phyloP scores from a whole-genome alignment of 2,888 invertebrate species.

The Trilocha varians region DNA sequence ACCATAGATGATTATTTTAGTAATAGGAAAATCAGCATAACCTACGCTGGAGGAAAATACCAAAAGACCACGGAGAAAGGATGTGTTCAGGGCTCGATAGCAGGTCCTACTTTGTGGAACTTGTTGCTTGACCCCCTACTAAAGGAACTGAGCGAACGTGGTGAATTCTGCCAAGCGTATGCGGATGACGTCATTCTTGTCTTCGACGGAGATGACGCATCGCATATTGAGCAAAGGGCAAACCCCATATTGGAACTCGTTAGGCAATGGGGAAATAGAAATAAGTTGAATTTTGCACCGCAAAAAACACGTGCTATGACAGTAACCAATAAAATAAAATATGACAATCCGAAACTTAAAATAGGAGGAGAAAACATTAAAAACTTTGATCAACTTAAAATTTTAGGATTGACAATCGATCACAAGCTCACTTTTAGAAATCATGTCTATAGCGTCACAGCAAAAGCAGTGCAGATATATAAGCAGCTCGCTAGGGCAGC shows the following conservation, averaged over 20 bases:
- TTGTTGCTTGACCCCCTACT: slow-evolving; percentile 12
- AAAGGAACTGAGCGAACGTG: slow-evolving; percentile 4
- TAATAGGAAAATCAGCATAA: no score
- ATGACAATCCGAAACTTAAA: no score
- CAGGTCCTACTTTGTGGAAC: no score
- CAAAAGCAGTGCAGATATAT: background rate
- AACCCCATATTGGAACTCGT: slow-evolving; percentile 10
- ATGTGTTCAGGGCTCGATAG: slow-evolving; percentile 8
- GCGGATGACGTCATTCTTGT: slow-evolving; percentile 7
- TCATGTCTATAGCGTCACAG: background rate
- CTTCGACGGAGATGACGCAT: slow-evolving; percentile 6
- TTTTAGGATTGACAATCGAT: no score
- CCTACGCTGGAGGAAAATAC: background rate
- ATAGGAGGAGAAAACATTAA: no score
- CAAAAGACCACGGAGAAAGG: slow-evolving; percentile 2
- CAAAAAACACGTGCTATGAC: no score
- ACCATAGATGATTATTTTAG: slow-evolving; percentile 6
- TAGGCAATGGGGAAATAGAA: background rate
- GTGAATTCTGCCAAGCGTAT: slow-evolving; percentile 12
- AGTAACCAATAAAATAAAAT: no score
- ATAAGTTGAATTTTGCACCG: no score
- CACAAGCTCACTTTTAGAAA: no score
- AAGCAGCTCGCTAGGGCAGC: no score
- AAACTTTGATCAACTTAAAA: background rate
- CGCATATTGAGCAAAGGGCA: slow-evolving; percentile 4